phyloP scores from a whole-genome alignment of 2,888 invertebrate species.

The Danaus chrysippus region DNA sequence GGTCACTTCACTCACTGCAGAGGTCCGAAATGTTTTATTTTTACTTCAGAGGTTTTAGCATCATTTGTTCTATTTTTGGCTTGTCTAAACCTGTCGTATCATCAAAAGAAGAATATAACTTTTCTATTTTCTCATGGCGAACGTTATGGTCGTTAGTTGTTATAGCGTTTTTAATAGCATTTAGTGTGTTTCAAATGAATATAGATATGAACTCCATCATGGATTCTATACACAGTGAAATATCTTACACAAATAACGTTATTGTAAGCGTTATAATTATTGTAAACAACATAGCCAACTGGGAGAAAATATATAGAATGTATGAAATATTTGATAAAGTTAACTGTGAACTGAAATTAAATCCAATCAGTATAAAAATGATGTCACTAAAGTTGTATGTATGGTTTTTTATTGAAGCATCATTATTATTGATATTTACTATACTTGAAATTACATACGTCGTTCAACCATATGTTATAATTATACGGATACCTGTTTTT shows the following conservation, averaged over 20 bases:
- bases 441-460: constrained; percentile 39
- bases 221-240: constrained; percentile 37
- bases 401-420: constrained; percentile 37
- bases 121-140: neutral
- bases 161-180: constrained; percentile 23
- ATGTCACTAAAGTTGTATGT: constrained; percentile 45
- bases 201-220: constrained; percentile 31
- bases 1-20: too few species aligned
- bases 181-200: constrained; percentile 30
- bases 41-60: constrained; percentile 40
- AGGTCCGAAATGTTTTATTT: constrained; percentile 41
- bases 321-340: constrained; percentile 37
- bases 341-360: constrained; percentile 35
- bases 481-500: constrained; percentile 47
- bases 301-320: constrained; percentile 34
- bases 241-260: constrained; percentile 41
- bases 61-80: constrained; percentile 39
- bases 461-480: constrained; percentile 38
- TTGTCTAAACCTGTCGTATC: constrained; percentile 40
- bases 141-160: constrained; percentile 12
- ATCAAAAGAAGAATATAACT: neutral
- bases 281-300: constrained; percentile 33
- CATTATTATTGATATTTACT: constrained; percentile 35
- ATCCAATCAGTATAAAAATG: constrained; percentile 33
- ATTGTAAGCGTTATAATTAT: constrained; percentile 38